Evolutionary conservation across 2,888 invertebrate species (phyloP), one percentile per base, ranked within the genome.

Genomic region (Lapara coniferarum): DNA sequence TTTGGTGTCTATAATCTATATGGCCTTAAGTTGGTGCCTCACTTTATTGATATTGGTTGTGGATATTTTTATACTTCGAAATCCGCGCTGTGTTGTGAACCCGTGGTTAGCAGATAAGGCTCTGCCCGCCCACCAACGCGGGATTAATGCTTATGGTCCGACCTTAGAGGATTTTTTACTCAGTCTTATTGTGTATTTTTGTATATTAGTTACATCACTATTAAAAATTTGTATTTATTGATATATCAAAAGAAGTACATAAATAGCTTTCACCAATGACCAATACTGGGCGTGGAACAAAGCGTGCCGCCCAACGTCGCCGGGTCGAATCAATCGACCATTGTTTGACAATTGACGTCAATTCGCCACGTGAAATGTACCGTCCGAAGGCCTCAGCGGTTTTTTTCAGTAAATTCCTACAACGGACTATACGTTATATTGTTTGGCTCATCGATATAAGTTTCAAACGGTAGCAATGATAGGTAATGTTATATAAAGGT

Each of bases 331-430:
- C 85, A 86, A 85, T 85, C 78, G 76, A 78, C 84, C 76, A 86
- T 89, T 89, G 89, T 89, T 88, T 85, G 80, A 78, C 78, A 78
- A 76, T 77, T 86, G 87, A 86, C 87, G 88, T 88, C 86, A 86
- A 73, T 75, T 72, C 75, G 76, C 75, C 72, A 76, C 81, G 80
- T 81, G 75, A 79, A 82, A 78, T 74, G 74, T 74, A 70, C 71
- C 72, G 73, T 75, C 75, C 71, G 69, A 75, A 78, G 81, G 74
- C 81, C 81, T 81, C 30, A 14, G 44, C 14, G 56, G 13, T 25
- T 13, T 49, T 49, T 59, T 59, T 52, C 57, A 58, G 76, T 80
- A 69, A 70, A 71, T 66, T 73, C 72, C 74, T 74, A 74, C 76
- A 72, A 78, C 83, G 79, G 78, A 44, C 10, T n/a, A 59, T 4